Evolutionary conservation across 2,797 vertebrate species (phyloP).

Genomic region (Esox lucius): DNA sequence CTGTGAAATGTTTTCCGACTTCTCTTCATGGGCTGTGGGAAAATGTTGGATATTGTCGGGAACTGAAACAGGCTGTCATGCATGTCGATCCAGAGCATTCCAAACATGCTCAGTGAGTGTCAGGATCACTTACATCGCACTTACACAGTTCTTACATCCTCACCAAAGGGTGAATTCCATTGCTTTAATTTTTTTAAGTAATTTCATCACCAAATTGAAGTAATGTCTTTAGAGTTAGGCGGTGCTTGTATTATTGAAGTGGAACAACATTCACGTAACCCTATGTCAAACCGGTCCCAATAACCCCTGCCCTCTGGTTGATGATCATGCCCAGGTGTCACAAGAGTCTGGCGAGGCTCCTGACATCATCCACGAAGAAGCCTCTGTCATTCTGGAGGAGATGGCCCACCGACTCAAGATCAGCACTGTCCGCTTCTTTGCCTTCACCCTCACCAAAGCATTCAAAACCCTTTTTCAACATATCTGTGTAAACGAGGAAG

Average conservation of each 20-base stretch:
- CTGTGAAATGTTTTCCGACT: no score
- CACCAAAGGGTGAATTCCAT: not conserved
- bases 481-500: conserved; percentile 93
- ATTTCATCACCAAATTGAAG: not conserved
- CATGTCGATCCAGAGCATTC: no score
- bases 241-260: not conserved
- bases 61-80: no score
- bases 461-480: conserved; percentile 91
- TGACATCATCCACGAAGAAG: conserved; percentile 84
- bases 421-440: conserved; percentile 89
- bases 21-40: no score
- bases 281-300: no score
- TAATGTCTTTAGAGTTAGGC: not conserved
- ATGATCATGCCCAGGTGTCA: conserved; percentile 74
- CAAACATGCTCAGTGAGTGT: no score
- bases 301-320: not conserved
- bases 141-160: not conserved
- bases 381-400: conserved; percentile 86
- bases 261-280: not conserved
- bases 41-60: no score
- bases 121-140: no score
- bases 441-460: conserved; percentile 87
- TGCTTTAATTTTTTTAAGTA: not conserved
- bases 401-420: conserved; percentile 91
- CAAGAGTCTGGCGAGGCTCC: conserved; percentile 76